Base-by-base conservation (phyloP, 2,113 vertebrate species). In the Galbula dea region DNA sequence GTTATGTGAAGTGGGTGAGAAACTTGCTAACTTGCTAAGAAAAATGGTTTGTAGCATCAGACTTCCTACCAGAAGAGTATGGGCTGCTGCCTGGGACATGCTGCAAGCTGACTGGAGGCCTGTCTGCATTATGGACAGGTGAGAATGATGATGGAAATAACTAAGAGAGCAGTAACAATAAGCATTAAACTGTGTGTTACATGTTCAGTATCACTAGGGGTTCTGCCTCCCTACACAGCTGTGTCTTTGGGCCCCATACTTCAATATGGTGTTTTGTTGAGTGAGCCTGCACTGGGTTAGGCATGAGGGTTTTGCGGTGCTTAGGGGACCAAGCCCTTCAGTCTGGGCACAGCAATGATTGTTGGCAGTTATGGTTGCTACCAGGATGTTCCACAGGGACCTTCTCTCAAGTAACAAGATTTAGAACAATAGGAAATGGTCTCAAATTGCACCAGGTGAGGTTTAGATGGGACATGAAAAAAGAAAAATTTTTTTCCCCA, bases 261-360 rank as follows among this genome's bases (percentile, higher is more conserved):
- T 73, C 67, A 34, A 1, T 0, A 0, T 1, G 4, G 24, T 27
- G 26, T 46, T 59, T 59, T 34, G 23, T 72, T 27, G 51, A 58
- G 17, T 13, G 15, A 18, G 43, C 26, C 32, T 24, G 27, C 37
- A 6, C 3, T 59, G 52, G 9, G 46, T 46, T 23, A 54, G 52
- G 15, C 16, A 12, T 2, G 1, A 54, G n/a, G 41, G 22, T 22
- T 43, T 27, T 9, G 22, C 58, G 59, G 59, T 34, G 59, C 34
- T 48, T 1, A 1, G 45, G 22, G 16, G 66, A 66, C 45, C 51
- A 39, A 52, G 29, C 17, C 37, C 24, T 34, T 54, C 13, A 15
- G 11, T 9, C 30, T 18, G 26, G 48, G 36, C 41, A 19, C 51
- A 43, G 58, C 22, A 4, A 3, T 46, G 34, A 12, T 34, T 20